Evolutionary conservation across 2,113 vertebrate species (phyloP).

Genomic region (Rana temporaria): DNA sequence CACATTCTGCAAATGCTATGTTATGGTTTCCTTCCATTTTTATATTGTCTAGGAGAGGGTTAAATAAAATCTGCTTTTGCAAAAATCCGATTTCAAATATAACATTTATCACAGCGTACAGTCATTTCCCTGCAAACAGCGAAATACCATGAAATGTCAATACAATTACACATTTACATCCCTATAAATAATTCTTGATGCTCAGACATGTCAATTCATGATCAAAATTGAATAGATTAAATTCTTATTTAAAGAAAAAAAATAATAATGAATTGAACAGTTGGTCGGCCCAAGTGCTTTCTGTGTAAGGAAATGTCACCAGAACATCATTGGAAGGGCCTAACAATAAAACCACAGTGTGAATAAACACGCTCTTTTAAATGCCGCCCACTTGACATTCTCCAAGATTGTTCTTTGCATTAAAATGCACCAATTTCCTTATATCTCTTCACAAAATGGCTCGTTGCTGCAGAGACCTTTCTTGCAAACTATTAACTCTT

Average conservation of each 20-base stretch:
- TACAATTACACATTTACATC: constrained; percentile 24
- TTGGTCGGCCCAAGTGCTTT: constrained; percentile 28
- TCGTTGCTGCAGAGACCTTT: background rate
- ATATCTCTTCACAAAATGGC: background rate
- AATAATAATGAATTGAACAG: constrained; percentile 10
- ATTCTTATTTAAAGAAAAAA: constrained; percentile 15
- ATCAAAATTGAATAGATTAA: constrained; percentile 19
- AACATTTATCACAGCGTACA: background rate
- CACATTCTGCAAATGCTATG: too few species aligned
- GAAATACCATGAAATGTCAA: constrained; percentile 42
- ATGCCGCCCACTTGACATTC: constrained; percentile 39
- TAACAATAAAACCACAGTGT: constrained; percentile 39
- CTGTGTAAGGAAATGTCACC: constrained; percentile 24
- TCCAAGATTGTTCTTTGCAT: constrained; percentile 15
- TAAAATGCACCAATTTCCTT: constrained; percentile 27
- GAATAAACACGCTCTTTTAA: constrained; percentile 28
- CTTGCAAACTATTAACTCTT: constrained; percentile 1
- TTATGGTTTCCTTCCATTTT: too few species aligned
- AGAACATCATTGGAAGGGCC: constrained; percentile 1
- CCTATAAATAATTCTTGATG: constrained; percentile 29
- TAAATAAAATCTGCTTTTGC: background rate
- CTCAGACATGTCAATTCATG: constrained; percentile 29
- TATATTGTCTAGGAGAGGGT: background rate
- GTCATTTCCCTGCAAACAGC: background rate
- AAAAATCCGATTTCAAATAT: background rate